Percentiles rank a stretch among this genome's conserved stretches.
phyloP scores from a whole-genome alignment of 2,113 vertebrate species.

The Eretmochelys imbricata region DNA sequence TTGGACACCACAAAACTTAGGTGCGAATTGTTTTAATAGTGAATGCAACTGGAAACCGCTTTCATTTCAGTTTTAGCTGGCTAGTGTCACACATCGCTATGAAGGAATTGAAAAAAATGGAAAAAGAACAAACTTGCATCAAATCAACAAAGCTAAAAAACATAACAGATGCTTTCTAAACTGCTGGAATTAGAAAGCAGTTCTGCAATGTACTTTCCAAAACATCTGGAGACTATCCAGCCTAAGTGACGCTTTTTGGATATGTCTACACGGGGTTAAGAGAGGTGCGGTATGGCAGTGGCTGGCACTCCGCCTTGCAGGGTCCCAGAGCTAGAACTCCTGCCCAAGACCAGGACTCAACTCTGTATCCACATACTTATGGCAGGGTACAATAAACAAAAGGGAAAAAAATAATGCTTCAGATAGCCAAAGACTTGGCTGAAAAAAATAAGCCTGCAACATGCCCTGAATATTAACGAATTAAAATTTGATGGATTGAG shows the following conservation, averaged over 20 bases:
- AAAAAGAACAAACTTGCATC: background rate
- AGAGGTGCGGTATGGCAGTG: background rate
- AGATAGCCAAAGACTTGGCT: background rate
- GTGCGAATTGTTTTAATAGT: background rate
- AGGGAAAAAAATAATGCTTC: background rate
- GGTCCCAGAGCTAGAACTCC: background rate
- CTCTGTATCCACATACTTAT: background rate
- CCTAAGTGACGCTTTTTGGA: background rate
- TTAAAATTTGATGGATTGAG: background rate
- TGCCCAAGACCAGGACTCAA: background rate
- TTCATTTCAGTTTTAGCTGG: background rate
- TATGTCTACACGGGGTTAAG: background rate
- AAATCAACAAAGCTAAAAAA: background rate
- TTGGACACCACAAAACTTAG: background rate
- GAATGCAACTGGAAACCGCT: background rate
- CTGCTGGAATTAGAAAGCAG: background rate
- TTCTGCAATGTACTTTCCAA: constrained; percentile 10
- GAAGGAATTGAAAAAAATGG: background rate
- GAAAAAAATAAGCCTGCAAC: background rate
- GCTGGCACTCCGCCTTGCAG: no score
- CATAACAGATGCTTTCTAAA: background rate
- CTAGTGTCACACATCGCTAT: background rate
- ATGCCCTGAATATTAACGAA: background rate
- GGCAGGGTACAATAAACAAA: background rate
- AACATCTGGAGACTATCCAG: constrained; percentile 15